These are phyloP conservation scores for Phylloscopus trochiloides DNA, from an alignment of 2,113 vertebrate species.

Conservation along the genomic window DNA sequence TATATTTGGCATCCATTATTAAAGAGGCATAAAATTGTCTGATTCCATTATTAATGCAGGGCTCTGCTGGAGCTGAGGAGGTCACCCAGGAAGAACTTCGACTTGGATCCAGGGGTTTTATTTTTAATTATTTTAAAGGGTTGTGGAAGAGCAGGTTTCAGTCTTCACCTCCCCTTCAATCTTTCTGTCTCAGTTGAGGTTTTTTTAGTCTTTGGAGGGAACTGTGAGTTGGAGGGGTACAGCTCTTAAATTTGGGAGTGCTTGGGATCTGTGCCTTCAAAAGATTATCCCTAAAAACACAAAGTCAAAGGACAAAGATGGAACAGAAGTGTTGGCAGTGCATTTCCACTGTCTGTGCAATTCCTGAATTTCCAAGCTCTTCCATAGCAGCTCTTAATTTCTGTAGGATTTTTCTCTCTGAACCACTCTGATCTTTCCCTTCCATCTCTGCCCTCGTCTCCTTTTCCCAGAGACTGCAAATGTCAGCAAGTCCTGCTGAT, in stretches of 20 bases:
- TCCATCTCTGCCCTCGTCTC: neutral
- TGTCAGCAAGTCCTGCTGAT: neutral
- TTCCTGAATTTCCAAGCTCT: neutral
- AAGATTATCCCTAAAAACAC: neutral
- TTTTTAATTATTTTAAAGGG: neutral
- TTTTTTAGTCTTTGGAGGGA: neutral
- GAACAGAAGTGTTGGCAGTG: too few species aligned
- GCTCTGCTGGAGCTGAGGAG: constrained; percentile 51
- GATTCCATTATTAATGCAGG: constrained; percentile 73
- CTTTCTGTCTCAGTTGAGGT: neutral
- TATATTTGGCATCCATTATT: constrained; percentile 74
- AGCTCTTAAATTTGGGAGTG: neutral
- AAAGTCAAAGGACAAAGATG: neutral
- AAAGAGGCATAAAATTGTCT: constrained; percentile 64
- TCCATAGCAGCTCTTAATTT: neutral
- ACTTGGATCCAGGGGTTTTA: neutral
- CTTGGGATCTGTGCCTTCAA: neutral
- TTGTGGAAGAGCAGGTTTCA: neutral
- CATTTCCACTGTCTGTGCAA: rapidly evolving
- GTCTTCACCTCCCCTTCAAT: neutral
- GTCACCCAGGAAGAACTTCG: neutral
- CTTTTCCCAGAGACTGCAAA: neutral
- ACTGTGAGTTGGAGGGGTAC: neutral
- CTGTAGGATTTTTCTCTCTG: neutral
- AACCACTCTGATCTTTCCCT: neutral